Percentiles rank a stretch among this genome's conserved stretches.
Evolutionary conservation across 2,113 vertebrate genomes (phyloP).

Genomic region (Casuarius casuarius): DNA sequence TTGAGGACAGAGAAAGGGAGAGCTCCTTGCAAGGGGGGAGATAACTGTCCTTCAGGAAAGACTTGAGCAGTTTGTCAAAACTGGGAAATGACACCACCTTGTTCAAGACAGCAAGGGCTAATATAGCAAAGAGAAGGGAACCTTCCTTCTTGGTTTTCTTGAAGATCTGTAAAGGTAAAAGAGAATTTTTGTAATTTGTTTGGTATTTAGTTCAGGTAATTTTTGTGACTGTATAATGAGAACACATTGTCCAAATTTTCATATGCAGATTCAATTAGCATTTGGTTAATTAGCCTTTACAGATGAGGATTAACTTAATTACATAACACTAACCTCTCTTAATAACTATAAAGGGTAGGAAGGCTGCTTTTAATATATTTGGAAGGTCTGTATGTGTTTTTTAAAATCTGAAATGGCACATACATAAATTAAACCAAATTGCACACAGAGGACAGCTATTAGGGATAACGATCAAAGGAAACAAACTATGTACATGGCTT

Average conservation of each 20-base stretch:
- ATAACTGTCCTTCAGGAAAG: background rate
- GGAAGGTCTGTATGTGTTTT: constrained; percentile 65
- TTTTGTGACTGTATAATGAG: constrained; percentile 57
- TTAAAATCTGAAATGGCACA: constrained; percentile 67
- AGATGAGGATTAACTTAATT: constrained; percentile 76
- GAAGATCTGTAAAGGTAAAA: constrained; percentile 19
- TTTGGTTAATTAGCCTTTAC: constrained; percentile 75
- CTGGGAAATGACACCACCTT: background rate
- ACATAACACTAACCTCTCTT: constrained; percentile 74
- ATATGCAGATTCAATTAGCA: constrained; percentile 74
- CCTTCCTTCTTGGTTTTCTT: background rate
- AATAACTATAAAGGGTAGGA: constrained; percentile 71
- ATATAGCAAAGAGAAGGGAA: background rate
- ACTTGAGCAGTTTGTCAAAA: background rate
- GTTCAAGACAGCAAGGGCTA: background rate
- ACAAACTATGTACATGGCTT: constrained; percentile 37
- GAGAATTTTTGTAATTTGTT: constrained; percentile 33
- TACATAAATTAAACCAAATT: constrained; percentile 71
- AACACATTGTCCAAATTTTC: constrained; percentile 73
- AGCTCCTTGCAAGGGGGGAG: background rate
- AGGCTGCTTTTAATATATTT: constrained; percentile 70
- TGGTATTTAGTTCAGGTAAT: constrained; percentile 60
- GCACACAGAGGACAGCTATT: constrained; percentile 59
- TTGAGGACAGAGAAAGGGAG: background rate
- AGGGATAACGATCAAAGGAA: constrained; percentile 63